Evolutionary conservation across 1,140 invertebrate species (phyloP), one percentile per base, ranked within the genome.

Genomic region (Formica exsecta): DNA sequence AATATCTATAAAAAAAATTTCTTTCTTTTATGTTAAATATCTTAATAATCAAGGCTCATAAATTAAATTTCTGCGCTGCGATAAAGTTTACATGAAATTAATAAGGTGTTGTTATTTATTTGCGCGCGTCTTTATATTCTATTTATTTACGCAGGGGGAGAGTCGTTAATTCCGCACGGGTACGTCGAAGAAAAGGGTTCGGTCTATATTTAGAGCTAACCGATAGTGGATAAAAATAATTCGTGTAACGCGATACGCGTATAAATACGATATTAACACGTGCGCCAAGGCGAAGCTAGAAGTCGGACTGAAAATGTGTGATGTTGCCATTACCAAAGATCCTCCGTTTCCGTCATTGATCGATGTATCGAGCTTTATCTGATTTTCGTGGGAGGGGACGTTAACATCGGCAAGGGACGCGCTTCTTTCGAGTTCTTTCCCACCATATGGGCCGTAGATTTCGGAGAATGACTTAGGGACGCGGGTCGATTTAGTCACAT

Each of bases 151-250:
- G 51, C 65, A 70, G 62, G 38, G 70, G 83, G 51, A 76, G 75
- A 80, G 66, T 75, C 65, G 61, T 89, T 88, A 89, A 89, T 89
- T 85, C 83, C 68, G 87, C 88, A 75, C 88, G 87, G 86, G 81
- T 88, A 61, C 48, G 29, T 22, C 68, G 74, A 76, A 76, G 66
- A 68, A 88, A 64, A 80, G 75, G 81, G 74, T 89, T 74, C 76
- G 64, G 70, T 57, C 88, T 88, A 89, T 86, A 73, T 89, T 88
- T 89, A 88, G 44, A 77, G 70, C 51, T n/a, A 65, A 65, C 74
- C 70, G 57, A 75, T 73, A 85, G 51, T 64, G 62, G 81, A 73
- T 89, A 89, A 88, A 89, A 86, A 88, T 89, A 89, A 86, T 88
- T 77, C 79, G 44, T 80, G 76, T 57, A 80, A 80, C 76, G 19